These are phyloP conservation scores for Sebastes kiyomatsui DNA, from an alignment of 2,797 vertebrate genomes.

Conservation along the genomic window DNA sequence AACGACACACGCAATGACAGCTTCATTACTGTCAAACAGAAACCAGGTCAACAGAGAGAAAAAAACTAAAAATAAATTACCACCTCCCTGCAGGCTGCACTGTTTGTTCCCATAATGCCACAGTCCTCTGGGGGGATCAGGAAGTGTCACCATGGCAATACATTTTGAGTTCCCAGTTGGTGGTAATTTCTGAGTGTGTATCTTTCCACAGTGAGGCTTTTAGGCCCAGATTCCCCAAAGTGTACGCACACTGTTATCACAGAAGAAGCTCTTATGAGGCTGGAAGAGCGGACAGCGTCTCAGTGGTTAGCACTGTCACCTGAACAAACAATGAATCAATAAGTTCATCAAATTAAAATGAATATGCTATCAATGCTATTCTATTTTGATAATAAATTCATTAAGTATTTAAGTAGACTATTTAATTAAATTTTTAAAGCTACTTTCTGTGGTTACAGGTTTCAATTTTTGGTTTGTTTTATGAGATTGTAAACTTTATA, in stretches of 20 bases:
- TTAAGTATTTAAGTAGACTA: no score
- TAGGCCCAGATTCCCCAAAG: constrained; percentile 16
- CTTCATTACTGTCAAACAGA: background rate
- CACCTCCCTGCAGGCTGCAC: constrained; percentile 6
- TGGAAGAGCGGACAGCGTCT: background rate
- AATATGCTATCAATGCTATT: background rate
- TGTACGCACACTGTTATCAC: background rate
- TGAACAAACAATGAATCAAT: background rate
- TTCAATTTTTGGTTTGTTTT: background rate
- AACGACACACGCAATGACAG: background rate
- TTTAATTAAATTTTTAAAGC: background rate
- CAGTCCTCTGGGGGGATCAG: constrained; percentile 17
- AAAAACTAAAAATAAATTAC: background rate
- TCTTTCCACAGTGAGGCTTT: constrained; percentile 4
- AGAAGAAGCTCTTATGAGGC: constrained; percentile 1
- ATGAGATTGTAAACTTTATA: background rate
- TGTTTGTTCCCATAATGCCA: constrained; percentile 38
- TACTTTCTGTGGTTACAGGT: background rate
- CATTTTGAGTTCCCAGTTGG: constrained; percentile 9
- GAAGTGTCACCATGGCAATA: constrained; percentile 31
- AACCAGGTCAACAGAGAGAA: constrained; percentile 2
- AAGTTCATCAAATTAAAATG: background rate
- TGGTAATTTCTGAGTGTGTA: background rate
- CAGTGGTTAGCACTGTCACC: background rate
- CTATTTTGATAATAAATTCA: background rate